A percentile compares a stretch with the other conserved stretches of the same genome.
These are phyloP conservation scores for Ophioderma brevispina DNA, from an alignment of 35 echinoderm and acorn worm species.

Conservation along the genomic window DNA sequence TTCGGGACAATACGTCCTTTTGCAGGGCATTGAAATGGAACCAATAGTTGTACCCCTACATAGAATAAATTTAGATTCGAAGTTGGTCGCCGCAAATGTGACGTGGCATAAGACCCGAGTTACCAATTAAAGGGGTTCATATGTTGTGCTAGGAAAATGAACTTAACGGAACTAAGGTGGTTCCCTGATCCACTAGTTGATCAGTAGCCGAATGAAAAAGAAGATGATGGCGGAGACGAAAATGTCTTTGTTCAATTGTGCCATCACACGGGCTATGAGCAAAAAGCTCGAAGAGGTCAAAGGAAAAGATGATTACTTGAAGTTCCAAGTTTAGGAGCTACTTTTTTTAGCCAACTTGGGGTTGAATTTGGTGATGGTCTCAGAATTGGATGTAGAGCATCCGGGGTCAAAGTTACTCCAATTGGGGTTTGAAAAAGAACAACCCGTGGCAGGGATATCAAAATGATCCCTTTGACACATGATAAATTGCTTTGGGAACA, in stretches of 20 bases:
- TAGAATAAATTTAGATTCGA: not conserved
- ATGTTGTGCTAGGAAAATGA: slow-evolving; percentile 17
- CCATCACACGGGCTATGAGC: slow-evolving; percentile 24
- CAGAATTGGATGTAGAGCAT: too few relatives aligned
- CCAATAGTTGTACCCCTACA: not conserved
- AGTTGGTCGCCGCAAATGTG: not conserved
- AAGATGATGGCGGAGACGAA: not conserved
- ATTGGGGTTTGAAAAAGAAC: too few relatives aligned
- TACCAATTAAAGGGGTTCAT: not conserved
- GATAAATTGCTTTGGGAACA: not conserved
- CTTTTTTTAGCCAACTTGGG: not conserved
- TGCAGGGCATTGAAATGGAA: slow-evolving; percentile 13
- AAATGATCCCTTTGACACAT: not conserved
- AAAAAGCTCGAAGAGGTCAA: not conserved
- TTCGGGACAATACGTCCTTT: not conserved
- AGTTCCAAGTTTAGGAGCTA: not conserved
- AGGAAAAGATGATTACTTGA: not conserved
- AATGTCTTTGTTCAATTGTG: slow-evolving; percentile 9
- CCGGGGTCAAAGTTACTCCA: too few relatives aligned
- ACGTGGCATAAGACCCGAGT: not conserved
- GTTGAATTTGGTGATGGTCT: too few relatives aligned
- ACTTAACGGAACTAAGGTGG: slow-evolving; percentile 36
- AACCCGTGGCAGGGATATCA: too few relatives aligned
- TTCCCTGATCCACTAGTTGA: slow-evolving; percentile 1
- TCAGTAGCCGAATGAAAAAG: not conserved